A percentile compares a stretch with the other conserved stretches of the same genome.
Conservation (phyloP, 2,113 vertebrate genomes). For the Cynoglossus semilaevis region DNA sequence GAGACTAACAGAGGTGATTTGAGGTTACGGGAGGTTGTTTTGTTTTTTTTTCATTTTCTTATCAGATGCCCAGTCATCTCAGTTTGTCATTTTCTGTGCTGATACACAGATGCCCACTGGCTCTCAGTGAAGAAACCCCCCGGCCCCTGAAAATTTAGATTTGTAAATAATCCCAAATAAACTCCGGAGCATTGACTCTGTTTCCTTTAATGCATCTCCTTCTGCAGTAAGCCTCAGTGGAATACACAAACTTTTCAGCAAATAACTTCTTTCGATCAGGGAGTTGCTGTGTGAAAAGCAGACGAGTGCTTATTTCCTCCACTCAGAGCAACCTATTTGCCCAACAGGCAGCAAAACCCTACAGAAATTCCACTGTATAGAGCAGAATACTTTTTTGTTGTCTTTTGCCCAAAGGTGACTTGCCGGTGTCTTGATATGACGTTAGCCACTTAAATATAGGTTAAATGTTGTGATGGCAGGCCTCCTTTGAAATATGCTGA, state of each 20-base stretch:
- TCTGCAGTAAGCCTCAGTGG: slow-evolving; percentile 9
- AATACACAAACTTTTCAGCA: slow-evolving; percentile 10
- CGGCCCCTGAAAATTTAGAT: slow-evolving; percentile 19
- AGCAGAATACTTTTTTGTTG: neutral
- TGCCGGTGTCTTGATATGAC: neutral
- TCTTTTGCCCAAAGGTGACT: neutral
- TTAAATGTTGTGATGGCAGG: neutral
- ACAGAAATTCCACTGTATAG: neutral
- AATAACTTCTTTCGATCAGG: slow-evolving; percentile 36
- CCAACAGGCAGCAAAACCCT: slow-evolving; percentile 20
- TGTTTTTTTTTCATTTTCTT: no score
- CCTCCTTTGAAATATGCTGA: neutral
- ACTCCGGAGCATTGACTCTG: slow-evolving; percentile 14
- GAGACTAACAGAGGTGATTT: no score
- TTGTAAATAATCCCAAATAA: slow-evolving; percentile 36
- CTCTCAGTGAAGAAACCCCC: no score
- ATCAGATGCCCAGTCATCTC: neutral
- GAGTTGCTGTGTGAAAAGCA: slow-evolving; percentile 23
- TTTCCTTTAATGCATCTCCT: slow-evolving; percentile 20
- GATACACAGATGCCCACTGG: no score
- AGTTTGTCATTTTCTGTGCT: no score
- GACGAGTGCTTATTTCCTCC: slow-evolving; percentile 16
- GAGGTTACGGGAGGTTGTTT: no score
- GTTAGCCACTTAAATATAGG: neutral
- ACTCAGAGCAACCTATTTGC: slow-evolving; percentile 12